A percentile compares a stretch with the other conserved stretches of the same genome.
Conservation (phyloP, 2,888 invertebrate genomes). For the Coelopa pilipes region DNA sequence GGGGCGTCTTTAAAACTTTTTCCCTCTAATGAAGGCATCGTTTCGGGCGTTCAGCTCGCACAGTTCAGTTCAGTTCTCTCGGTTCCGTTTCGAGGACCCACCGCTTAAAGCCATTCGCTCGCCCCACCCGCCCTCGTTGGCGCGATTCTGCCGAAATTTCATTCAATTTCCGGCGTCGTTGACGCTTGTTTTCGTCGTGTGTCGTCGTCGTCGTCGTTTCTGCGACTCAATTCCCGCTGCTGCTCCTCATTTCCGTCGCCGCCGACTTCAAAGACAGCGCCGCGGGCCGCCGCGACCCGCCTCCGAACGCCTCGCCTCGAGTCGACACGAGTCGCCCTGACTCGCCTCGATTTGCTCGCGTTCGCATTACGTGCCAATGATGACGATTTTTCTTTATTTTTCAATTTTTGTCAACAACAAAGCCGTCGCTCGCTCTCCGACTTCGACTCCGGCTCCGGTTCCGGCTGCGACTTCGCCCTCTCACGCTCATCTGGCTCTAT, state of each 20-base stretch:
- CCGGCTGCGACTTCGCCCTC: conserved; percentile 20
- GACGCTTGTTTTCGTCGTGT: conserved; percentile 5
- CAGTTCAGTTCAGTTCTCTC: no score
- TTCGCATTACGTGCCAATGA: conserved; percentile 37
- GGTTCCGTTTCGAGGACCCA: no score
- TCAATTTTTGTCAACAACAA: conserved; percentile 25
- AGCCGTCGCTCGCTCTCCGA: not conserved
- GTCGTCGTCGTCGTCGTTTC: no score
- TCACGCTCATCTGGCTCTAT: no score
- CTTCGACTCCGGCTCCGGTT: conserved; percentile 40
- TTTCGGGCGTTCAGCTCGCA: no score
- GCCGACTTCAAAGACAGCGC: conserved; percentile 14
- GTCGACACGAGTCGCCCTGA: not conserved
- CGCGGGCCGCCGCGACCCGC: not conserved
- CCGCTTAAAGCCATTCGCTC: no score
- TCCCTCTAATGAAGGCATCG: no score
- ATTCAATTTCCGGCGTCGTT: conserved; percentile 7
- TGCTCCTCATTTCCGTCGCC: conserved; percentile 16
- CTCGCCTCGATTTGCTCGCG: conserved; percentile 28
- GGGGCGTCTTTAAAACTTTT: no score
- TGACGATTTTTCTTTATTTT: conserved; percentile 29
- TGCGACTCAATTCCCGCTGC: not conserved
- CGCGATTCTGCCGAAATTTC: not conserved
- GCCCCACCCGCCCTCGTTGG: not conserved
- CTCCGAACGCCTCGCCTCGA: not conserved